These are phyloP conservation scores for Percopsis transmontana DNA, from an alignment of 2,113 vertebrate genomes.

Conservation along the genomic window DNA sequence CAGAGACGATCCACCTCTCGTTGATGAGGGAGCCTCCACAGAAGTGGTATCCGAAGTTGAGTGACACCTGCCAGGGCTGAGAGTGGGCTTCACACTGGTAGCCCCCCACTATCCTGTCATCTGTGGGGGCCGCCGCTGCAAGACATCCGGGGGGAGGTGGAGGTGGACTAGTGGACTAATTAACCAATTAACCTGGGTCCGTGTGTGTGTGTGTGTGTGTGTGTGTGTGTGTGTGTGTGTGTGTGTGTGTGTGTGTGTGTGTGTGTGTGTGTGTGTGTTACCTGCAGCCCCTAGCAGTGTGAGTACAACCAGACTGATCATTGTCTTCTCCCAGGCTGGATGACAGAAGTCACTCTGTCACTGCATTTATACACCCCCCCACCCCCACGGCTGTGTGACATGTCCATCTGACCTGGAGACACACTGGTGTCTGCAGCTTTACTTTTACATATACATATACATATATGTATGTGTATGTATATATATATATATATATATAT, in stretches of 20 bases:
- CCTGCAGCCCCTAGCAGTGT: conserved; percentile 70
- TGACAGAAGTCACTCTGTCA: conserved; percentile 5
- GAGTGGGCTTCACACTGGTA: conserved; percentile 59
- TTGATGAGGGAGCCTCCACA: conserved; percentile 75
- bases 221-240: not conserved
- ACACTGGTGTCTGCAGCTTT: not conserved
- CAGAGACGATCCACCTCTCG: conserved; percentile 74
- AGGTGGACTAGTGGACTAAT: not conserved
- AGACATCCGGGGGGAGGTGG: not conserved
- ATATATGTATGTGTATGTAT: too few species aligned
- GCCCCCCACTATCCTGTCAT: conserved; percentile 75
- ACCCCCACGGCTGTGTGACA: conserved; percentile 23
- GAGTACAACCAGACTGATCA: conserved; percentile 67
- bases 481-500: too few species aligned
- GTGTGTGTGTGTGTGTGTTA: conserved; percentile 41
- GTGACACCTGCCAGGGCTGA: conserved; percentile 69
- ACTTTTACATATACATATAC: too few species aligned
- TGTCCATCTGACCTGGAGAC: not conserved
- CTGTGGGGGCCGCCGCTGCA: conserved; percentile 64
- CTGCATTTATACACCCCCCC: conserved; percentile 66
- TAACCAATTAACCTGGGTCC: not conserved
- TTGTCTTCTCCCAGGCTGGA: conserved; percentile 53
- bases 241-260: not conserved
- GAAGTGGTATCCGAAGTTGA: conserved; percentile 75
- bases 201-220: not conserved